phyloP scores from a whole-genome alignment of 1,140 invertebrate species.

The Philotrypesis tridentata region DNA sequence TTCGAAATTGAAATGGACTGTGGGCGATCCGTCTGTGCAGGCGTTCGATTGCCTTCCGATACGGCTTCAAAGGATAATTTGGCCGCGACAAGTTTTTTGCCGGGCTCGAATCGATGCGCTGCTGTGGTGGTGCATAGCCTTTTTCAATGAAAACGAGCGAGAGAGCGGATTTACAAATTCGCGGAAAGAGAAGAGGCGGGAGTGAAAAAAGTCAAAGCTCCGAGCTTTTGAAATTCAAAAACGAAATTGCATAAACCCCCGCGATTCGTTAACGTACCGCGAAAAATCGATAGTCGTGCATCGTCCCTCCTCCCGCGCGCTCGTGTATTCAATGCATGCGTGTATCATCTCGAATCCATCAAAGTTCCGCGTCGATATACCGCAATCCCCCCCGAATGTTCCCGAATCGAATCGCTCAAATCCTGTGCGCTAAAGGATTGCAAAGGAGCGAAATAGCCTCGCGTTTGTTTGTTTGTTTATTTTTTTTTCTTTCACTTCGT shows the following conservation, averaged over 20 bases:
- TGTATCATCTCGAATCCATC: slow-evolving; percentile 21
- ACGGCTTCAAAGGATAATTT: neutral
- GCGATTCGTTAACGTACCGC: neutral
- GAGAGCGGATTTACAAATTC: slow-evolving; percentile 11
- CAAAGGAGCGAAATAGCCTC: no score
- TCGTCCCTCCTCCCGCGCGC: neutral
- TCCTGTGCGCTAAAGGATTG: neutral
- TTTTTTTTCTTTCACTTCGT: no score
- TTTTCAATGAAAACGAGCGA: neutral
- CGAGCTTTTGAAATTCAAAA: slow-evolving; percentile 27
- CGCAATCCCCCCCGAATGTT: neutral
- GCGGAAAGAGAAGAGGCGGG: no score
- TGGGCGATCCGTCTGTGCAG: no score
- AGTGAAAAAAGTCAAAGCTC: neutral
- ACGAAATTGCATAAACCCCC: slow-evolving; percentile 17
- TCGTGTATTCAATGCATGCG: slow-evolving; percentile 1
- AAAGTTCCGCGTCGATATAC: neutral
- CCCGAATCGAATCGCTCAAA: neutral
- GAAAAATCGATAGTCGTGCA: neutral
- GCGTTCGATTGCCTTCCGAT: slow-evolving; percentile 6
- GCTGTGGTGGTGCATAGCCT: neutral
- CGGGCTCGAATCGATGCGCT: neutral
- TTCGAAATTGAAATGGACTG: slow-evolving; percentile 28
- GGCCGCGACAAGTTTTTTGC: neutral
- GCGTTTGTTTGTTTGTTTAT: no score